Base-by-base conservation (phyloP, 2,113 vertebrate species). In the Brachyhypopomus occidentalis region DNA sequence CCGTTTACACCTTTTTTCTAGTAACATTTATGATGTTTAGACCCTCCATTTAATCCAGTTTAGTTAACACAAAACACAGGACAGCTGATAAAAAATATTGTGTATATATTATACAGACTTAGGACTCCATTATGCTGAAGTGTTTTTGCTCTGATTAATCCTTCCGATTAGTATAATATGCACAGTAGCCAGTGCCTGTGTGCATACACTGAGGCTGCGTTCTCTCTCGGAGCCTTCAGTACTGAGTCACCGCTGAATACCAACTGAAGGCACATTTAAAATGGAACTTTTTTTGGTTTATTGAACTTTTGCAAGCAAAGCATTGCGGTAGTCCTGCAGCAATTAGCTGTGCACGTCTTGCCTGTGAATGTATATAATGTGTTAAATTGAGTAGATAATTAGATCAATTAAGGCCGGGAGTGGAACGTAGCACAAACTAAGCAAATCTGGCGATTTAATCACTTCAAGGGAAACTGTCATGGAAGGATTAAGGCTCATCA, bases 371-470 rank as follows among this genome's bases (percentile, higher is more conserved):
- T 73, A 71, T 67, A 73, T 67, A 73, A 72, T 48, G 67, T 77
- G 74, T 77, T 82, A 67, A 81, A 81, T 78, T 78, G 79, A 77
- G 79, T 78, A 72, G 76, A 82, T 79, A 82, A 79, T 85, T 79
- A 78, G 80, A 75, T 82, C 84, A 79, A 76, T 85, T 79, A 79
- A 79, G 76, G 72, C 25, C 22, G 70, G 60, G 59, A 74, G 58
- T 70, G 67, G 73, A 75, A 75, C 16, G 45, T 34, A 41, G 78
- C 56, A 25, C 48, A 79, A 79, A 83, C 62, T 74, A 67, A 70
- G 58, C 82, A 74, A 79, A 79, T 83, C 72, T 75, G 79, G 45
- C 67, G 27, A 75, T 81, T 67, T 75, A 81, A 75, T 81, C 71
- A 66, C 71, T 73, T 58, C 30, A 19, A 30, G 63, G 27, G 34